These are phyloP conservation scores for Macropis europaea DNA, from an alignment of 2,888 invertebrate genomes.

Conservation along the genomic window DNA sequence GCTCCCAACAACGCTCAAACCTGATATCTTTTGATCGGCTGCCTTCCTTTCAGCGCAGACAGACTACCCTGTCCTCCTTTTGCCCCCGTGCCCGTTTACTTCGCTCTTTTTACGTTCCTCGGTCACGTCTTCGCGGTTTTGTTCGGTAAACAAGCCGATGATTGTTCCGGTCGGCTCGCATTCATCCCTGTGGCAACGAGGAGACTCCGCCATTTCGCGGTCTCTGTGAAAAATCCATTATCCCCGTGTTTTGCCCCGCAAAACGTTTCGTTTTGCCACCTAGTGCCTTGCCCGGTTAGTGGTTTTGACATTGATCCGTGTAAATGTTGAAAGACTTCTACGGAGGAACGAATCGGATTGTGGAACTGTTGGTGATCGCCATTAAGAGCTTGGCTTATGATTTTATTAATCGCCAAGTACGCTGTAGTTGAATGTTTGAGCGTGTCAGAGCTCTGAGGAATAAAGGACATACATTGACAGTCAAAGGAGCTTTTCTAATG, in stretches of 20 bases:
- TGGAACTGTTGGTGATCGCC: no score
- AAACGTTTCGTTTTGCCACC: neutral
- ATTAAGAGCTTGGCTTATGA: no score
- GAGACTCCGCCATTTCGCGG: constrained; percentile 52
- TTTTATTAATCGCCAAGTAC: no score
- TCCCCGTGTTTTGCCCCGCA: constrained; percentile 47
- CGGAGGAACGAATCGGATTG: no score
- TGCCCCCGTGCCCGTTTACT: neutral
- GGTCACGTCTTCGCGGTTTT: constrained; percentile 56
- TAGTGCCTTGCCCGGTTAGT: no score
- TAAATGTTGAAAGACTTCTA: no score
- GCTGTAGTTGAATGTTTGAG: no score
- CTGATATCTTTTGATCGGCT: constrained; percentile 58
- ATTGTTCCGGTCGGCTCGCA: constrained; percentile 54
- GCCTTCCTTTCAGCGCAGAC: constrained; percentile 47
- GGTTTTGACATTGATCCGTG: no score
- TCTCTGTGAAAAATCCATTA: constrained; percentile 71
- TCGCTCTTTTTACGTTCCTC: constrained; percentile 17
- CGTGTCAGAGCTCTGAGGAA: no score
- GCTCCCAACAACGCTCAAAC: constrained; percentile 23
- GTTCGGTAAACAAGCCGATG: constrained; percentile 66
- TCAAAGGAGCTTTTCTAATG: no score
- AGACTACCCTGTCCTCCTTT: constrained; percentile 19
- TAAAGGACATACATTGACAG: no score
- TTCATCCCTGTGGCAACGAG: constrained; percentile 25